Evolutionary conservation across 2,113 vertebrate genomes (phyloP).

Genomic region (Neoarius graeffei): DNA sequence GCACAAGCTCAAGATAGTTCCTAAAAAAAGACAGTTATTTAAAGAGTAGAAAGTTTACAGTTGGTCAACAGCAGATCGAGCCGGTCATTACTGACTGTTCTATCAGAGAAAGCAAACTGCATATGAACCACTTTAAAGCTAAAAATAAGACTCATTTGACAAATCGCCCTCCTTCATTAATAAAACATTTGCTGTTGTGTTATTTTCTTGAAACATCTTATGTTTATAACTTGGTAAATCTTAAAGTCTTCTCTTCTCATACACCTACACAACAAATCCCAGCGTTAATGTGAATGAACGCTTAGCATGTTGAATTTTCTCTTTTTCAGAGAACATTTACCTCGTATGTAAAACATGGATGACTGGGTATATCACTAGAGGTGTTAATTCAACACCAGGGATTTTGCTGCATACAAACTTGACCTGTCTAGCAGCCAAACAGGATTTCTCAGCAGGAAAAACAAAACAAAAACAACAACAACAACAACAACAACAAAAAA

Average conservation of each 20-base stretch:
- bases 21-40: neutral
- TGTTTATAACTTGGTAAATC: neutral
- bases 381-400: neutral
- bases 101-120: neutral
- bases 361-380: neutral
- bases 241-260: neutral
- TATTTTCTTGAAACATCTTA: neutral
- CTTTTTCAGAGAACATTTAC: neutral
- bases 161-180: neutral
- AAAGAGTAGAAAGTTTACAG: neutral
- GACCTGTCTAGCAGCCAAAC: neutral
- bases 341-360: neutral
- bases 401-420: neutral
- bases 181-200: neutral
- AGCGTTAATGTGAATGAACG: neutral
- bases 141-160: neutral
- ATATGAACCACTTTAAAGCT: neutral
- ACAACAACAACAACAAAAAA: too few relatives aligned
- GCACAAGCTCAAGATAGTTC: neutral
- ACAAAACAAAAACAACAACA: too few relatives aligned
- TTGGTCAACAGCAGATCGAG: neutral
- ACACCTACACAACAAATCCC: neutral
- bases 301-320: neutral
- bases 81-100: neutral
- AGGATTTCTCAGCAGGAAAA: neutral